Percentiles rank a stretch among this genome's conserved stretches.
Evolutionary conservation across 2,113 vertebrate genomes (phyloP).

Genomic region (Balaenoptera acutorostrata): DNA sequence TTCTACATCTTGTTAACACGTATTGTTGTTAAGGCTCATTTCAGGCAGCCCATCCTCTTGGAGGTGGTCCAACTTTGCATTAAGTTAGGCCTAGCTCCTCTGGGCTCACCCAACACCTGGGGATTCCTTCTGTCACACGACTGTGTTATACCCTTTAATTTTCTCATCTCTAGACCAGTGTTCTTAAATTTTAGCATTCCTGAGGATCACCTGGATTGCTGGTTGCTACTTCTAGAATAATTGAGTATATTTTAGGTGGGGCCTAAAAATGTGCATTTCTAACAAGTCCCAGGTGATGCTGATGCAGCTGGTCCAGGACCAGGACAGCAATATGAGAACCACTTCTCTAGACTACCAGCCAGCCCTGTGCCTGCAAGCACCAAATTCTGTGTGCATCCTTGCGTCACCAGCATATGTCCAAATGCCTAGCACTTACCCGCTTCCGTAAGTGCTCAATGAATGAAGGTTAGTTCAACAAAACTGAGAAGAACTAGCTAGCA

Average conservation of each 20-base stretch:
- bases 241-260: neutral
- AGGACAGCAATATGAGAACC: neutral
- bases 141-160: neutral
- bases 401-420: neutral
- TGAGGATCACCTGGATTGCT: neutral
- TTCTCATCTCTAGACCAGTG: neutral
- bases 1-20: neutral
- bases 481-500: neutral
- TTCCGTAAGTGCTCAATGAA: neutral
- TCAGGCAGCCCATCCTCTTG: neutral
- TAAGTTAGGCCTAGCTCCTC: neutral
- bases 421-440: neutral
- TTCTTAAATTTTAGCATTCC: neutral
- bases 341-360: neutral
- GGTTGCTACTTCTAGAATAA: neutral
- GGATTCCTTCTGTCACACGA: neutral
- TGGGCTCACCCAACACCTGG: neutral
- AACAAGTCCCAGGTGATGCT: neutral
- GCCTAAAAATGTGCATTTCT: neutral
- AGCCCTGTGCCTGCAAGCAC: neutral
- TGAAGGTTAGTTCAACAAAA: neutral
- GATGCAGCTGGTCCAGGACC: neutral
- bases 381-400: neutral
- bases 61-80: neutral
- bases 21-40: neutral